These are phyloP conservation scores for Salvelinus sp. DNA, from an alignment of 2,113 vertebrate species.

Conservation along the genomic window DNA sequence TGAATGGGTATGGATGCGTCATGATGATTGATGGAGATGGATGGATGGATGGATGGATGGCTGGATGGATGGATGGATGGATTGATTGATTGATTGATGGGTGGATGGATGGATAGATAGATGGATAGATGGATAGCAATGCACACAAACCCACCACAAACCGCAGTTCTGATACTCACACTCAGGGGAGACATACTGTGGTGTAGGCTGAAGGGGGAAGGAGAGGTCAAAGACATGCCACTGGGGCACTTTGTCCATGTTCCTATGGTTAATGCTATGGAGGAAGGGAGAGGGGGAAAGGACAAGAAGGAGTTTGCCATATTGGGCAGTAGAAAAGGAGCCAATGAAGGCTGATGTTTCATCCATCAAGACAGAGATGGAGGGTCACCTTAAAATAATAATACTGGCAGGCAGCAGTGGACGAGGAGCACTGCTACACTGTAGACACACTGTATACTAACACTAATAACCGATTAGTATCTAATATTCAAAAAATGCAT, in stretches of 20 bases:
- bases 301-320: slow-evolving; percentile 47
- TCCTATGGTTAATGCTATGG: slow-evolving; percentile 45
- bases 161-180: background rate
- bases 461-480: background rate
- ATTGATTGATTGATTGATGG: no score
- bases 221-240: slow-evolving; percentile 66
- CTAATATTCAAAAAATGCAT: background rate
- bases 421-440: slow-evolving; percentile 25
- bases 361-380: slow-evolving; percentile 56
- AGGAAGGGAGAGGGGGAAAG: slow-evolving; percentile 47
- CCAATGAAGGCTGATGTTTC: slow-evolving; percentile 56
- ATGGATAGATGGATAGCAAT: background rate
- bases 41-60: no score
- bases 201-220: slow-evolving; percentile 40
- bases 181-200: slow-evolving; percentile 9
- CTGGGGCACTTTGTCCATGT: slow-evolving; percentile 16
- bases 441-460: slow-evolving; percentile 7
- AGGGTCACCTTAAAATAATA: slow-evolving; percentile 62
- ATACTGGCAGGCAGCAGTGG: slow-evolving; percentile 32
- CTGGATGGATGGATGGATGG: no score
- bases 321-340: slow-evolving; percentile 38
- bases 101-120: no score
- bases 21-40: no score
- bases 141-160: background rate
- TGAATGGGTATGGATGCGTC: fast-evolving